Conservation (phyloP, 2,797 vertebrate species). For the Netta rufina region DNA sequence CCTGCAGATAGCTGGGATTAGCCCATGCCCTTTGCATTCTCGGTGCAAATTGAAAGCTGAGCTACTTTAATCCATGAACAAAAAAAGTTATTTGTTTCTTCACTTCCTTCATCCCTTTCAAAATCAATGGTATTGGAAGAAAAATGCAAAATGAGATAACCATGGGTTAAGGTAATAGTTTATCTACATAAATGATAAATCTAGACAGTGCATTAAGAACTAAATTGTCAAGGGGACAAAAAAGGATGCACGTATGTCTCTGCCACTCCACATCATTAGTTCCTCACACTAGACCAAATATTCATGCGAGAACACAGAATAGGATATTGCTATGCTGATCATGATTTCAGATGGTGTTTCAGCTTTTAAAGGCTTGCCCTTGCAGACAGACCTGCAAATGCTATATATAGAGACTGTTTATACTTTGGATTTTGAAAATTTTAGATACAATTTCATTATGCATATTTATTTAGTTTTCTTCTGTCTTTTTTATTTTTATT, state of each 20-base stretch:
- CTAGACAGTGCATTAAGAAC: neutral
- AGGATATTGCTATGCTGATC: fast-evolving
- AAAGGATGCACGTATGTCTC: fast-evolving
- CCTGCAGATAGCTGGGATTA: neutral
- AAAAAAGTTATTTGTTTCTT: neutral
- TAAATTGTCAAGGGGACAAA: neutral
- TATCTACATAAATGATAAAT: neutral
- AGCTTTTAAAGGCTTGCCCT: neutral
- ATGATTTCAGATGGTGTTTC: neutral
- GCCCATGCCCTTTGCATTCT: neutral
- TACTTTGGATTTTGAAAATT: neutral
- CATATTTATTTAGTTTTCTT: neutral
- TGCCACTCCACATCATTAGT: neutral
- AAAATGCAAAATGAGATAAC: neutral
- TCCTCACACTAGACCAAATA: neutral
- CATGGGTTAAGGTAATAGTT: neutral
- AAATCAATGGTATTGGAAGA: neutral
- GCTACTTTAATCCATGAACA: neutral
- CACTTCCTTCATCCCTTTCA: neutral
- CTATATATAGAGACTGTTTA: neutral
- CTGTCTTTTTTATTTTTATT: neutral
- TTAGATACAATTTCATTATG: neutral
- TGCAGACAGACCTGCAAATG: neutral
- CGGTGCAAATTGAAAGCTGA: neutral
- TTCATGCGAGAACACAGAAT: neutral